phyloP scores from a whole-genome alignment of 2,888 invertebrate species.

The Chrysopilus asiliformis region DNA sequence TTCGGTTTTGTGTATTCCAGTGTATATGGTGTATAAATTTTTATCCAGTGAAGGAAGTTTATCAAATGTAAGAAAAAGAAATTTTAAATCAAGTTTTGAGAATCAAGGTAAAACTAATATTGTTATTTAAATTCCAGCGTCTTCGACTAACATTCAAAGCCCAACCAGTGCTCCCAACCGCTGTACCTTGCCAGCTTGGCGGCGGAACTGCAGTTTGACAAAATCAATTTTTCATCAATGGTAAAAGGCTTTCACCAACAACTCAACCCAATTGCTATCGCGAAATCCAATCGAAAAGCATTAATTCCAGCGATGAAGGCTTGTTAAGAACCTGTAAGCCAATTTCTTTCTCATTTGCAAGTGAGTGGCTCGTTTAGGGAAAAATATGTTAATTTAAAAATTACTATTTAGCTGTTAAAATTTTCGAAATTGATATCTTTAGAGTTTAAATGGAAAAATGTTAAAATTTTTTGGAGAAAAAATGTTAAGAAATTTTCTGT shows the following conservation, averaged over 20 bases:
- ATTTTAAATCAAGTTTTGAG: background rate
- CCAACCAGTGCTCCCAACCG: constrained; percentile 25
- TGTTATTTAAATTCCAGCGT: constrained; percentile 11
- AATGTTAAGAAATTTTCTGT: constrained; percentile 11
- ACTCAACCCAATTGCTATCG: constrained; percentile 10
- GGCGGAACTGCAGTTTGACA: constrained; percentile 33
- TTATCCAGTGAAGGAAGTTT: constrained; percentile 51
- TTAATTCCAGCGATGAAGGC: constrained; percentile 23
- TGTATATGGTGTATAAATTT: constrained; percentile 69
- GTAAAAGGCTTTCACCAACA: constrained; percentile 17
- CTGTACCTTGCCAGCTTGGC: constrained; percentile 32
- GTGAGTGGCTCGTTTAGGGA: constrained; percentile 34
- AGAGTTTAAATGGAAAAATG: background rate
- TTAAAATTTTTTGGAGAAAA: constrained; percentile 6
- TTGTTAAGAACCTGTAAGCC: constrained; percentile 33
- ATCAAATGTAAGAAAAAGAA: constrained; percentile 33
- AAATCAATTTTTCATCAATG: too few species aligned
- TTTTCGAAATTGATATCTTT: too few species aligned
- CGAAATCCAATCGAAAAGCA: constrained; percentile 5
- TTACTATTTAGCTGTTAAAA: too few species aligned
- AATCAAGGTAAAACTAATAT: background rate
- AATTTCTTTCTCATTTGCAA: constrained; percentile 32
- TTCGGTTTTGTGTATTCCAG: constrained; percentile 73
- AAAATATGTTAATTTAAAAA: too few species aligned
- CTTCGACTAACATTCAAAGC: constrained; percentile 25